phyloP scores from a whole-genome alignment of 2,797 vertebrate species.

The Danio albolineatus region DNA sequence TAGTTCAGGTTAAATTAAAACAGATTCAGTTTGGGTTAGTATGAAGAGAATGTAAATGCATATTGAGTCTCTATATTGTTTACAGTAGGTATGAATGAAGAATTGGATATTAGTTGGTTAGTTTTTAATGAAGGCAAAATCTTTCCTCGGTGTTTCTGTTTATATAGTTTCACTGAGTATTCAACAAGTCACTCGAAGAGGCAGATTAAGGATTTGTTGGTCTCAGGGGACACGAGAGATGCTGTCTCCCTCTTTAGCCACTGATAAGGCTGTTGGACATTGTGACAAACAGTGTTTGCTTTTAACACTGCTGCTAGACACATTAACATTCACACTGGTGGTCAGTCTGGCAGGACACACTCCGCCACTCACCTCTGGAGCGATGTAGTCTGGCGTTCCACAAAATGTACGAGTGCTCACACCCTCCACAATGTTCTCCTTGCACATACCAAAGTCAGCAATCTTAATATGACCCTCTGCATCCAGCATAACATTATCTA shows the following conservation, averaged over 20 bases:
- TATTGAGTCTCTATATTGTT: too few relatives aligned
- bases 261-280: neutral
- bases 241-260: neutral
- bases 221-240: neutral
- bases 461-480: constrained; percentile 97
- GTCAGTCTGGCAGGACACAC: neutral
- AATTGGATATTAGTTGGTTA: too few relatives aligned
- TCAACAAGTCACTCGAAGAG: neutral
- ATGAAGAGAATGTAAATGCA: too few relatives aligned
- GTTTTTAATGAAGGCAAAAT: neutral
- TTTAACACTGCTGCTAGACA: neutral
- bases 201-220: neutral
- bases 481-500: constrained; percentile 98
- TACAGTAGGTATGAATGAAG: too few relatives aligned
- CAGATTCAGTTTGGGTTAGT: too few relatives aligned
- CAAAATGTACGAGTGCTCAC: constrained; percentile 96
- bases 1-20: too few relatives aligned
- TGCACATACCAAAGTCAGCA: constrained; percentile 98
- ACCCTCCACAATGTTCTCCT: constrained; percentile 90
- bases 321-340: neutral
- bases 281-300: neutral
- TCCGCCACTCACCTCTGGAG: constrained; percentile 86
- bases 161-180: neutral
- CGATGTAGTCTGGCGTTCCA: constrained; percentile 97
- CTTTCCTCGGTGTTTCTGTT: neutral